Evolutionary conservation across 1,140 invertebrate species (phyloP), one percentile per base, ranked within the genome.

Genomic region (Akabosia matsudoensis): DNA sequence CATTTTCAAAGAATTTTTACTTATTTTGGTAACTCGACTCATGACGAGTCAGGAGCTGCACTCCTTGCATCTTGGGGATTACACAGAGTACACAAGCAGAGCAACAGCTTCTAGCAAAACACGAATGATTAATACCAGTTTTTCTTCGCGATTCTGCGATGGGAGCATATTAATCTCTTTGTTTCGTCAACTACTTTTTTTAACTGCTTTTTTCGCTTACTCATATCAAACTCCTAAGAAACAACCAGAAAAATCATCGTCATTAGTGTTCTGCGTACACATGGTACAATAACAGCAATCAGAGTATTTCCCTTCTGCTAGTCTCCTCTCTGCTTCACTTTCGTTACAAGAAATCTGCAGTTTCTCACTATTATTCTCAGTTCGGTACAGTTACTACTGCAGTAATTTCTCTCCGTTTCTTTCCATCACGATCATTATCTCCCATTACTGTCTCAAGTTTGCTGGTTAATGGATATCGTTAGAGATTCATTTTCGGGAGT

Each of bases 71-170:
- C n/a, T n/a, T n/a, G n/a, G n/a, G n/a, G n/a, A n/a, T n/a, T n/a
- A n/a, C n/a, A n/a, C n/a, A n/a, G n/a, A n/a, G n/a, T n/a, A n/a
- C n/a, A 45, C 18, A 45, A 10, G 37, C 7, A 45, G 37, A 10
- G 18, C 37, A 7, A 45, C 37, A 10, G 18, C 37, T 18, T 10
- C 37, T 45, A 18, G 37, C 37, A 45, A 45, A 56, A 56, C 7
- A 56, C 4, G 2, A 30, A 67, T 67, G 61, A 67, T 67, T 67
- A 67, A 67, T 67, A 67, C 61, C 61, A 67, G 61, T 67, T 67
- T 67, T 67, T 30, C 54, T 22, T 30, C n/a, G 7, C 28, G 1
- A 10, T 67, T 10, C 61, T 30, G 22, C 28, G 13, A 67, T 30
- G n/a, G 24, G 7, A n/a, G 37, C 37, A 45, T 10, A 18, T 18